Evolutionary conservation across 1,140 invertebrate genomes (phyloP).

Genomic region (Caenorhabditis tropicalis): DNA sequence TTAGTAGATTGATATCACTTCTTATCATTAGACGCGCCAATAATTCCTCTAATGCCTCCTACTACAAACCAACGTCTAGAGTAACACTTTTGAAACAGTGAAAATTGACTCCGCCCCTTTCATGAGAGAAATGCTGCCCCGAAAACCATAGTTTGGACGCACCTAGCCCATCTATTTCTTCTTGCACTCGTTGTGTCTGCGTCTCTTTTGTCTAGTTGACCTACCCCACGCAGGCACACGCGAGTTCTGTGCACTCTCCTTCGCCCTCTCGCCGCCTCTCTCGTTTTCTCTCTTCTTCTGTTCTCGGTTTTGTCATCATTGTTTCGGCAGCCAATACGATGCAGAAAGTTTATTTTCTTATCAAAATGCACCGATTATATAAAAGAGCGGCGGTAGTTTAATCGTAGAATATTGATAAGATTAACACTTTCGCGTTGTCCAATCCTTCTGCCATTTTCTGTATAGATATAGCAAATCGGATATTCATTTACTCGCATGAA

Average conservation of each 20-base stretch:
- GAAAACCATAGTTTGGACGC: background rate
- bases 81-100: slow-evolving; percentile 29
- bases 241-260: background rate
- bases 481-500: too few species aligned
- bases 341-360: background rate
- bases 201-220: background rate
- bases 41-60: background rate
- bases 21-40: background rate
- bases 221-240: too few species aligned
- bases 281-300: too few species aligned
- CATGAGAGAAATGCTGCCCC: too few species aligned
- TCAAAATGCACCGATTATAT: background rate
- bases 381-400: background rate
- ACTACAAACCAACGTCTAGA: slow-evolving; percentile 13
- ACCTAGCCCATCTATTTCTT: background rate
- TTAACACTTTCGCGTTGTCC: too few species aligned
- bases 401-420: background rate
- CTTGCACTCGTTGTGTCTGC: background rate
- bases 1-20: background rate
- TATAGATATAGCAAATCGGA: too few species aligned
- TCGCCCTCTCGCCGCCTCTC: too few species aligned
- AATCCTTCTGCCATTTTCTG: too few species aligned
- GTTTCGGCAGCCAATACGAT: background rate
- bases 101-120: background rate
- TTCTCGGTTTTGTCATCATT: slow-evolving; percentile 13